Percentiles rank a stretch among this genome's conserved stretches.
Evolutionary conservation across 2,113 vertebrate genomes (phyloP).

Genomic region (Ia io): DNA sequence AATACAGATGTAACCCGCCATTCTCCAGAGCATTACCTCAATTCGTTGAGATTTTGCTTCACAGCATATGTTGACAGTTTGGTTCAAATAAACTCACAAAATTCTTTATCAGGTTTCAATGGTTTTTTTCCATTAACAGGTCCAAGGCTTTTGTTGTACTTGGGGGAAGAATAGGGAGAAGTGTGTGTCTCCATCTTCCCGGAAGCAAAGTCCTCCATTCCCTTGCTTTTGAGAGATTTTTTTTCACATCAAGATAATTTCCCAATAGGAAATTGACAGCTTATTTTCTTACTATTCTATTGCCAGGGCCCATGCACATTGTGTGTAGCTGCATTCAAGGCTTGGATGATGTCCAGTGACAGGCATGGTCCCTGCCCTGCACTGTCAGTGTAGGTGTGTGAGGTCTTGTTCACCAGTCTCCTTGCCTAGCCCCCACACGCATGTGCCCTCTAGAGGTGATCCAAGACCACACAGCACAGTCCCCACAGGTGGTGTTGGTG

Average conservation of each 20-base stretch:
- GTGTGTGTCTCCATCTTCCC: not conserved
- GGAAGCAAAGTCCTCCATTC: not conserved
- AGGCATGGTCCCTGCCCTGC: not conserved
- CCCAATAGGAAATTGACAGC: not conserved
- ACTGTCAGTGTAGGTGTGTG: not conserved
- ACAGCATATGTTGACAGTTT: no score
- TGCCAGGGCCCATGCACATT: not conserved
- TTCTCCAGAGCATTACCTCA: no score
- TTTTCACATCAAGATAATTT: not conserved
- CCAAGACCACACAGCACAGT: not conserved
- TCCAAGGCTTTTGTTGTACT: not conserved
- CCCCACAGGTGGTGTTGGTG: not conserved
- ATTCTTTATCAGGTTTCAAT: no score
- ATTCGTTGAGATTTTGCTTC: no score
- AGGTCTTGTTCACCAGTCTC: not conserved
- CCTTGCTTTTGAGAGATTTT: not conserved
- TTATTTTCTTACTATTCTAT: not conserved
- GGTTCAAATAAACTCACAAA: no score
- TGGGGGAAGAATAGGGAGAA: not conserved
- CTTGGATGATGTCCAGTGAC: not conserved
- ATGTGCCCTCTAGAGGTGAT: not conserved
- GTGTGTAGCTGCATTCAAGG: not conserved
- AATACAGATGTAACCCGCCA: no score
- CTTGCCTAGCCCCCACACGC: not conserved
- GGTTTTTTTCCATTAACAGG: no score